These are phyloP conservation scores for Lysandra coridon DNA, from an alignment of 2,888 invertebrate species.

Conservation along the genomic window DNA sequence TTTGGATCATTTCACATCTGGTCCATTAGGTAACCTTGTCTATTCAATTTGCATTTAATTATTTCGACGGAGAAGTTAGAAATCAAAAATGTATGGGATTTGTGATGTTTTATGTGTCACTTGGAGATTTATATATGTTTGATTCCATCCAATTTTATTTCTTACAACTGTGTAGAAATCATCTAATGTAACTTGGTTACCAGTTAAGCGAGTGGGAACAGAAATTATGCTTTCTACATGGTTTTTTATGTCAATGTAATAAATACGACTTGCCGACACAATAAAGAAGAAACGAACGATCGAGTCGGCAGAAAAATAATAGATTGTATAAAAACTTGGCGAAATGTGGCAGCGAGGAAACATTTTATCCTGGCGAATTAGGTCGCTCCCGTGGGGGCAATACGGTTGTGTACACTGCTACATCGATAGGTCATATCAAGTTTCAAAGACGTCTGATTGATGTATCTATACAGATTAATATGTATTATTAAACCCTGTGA, in stretches of 20 bases:
- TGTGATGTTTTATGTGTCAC: no score
- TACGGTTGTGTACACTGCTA: not conserved
- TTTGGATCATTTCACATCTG: constrained; percentile 18
- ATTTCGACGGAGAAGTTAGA: no score
- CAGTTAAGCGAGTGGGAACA: no score
- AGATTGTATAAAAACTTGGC: not conserved
- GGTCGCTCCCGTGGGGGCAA: not conserved
- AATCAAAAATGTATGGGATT: no score
- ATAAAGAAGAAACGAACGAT: not conserved
- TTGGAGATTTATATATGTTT: no score
- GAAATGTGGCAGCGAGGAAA: not conserved
- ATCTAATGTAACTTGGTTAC: no score
- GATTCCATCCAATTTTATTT: no score
- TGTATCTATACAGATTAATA: not conserved
- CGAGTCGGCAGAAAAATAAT: not conserved
- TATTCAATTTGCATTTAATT: not conserved
- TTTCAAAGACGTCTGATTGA: not conserved
- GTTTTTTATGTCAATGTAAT: no score
- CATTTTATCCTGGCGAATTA: not conserved
- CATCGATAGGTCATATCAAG: not conserved
- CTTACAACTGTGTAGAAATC: no score
- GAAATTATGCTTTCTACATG: no score
- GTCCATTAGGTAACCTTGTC: not conserved
- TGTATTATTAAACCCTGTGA: not conserved
- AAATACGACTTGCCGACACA: not conserved